Percentiles rank a stretch among this genome's conserved stretches.
phyloP scores from a whole-genome alignment of 2,888 invertebrate genomes.

The Diadegma fenestrale region DNA sequence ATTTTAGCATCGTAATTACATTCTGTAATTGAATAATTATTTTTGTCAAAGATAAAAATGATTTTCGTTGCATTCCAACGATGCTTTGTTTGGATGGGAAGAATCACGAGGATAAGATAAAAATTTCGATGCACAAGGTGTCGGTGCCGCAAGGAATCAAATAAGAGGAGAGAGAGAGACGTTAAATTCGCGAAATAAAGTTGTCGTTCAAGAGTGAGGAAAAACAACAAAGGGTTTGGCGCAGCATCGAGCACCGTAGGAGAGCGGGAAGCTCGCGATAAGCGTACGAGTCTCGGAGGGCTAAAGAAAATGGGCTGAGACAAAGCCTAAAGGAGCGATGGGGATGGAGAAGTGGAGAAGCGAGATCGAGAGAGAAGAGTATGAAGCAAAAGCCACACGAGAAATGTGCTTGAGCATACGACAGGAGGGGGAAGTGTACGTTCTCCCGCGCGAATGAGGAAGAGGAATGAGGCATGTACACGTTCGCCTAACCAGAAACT shows the following conservation, averaged over 20 bases:
- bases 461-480: slow-evolving; percentile 39
- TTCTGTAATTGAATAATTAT: too few species aligned
- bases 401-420: slow-evolving; percentile 41
- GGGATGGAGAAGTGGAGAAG: not conserved
- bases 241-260: not conserved
- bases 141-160: not conserved
- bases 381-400: slow-evolving; percentile 45
- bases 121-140: not conserved
- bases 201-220: not conserved
- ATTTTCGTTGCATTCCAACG: too few species aligned
- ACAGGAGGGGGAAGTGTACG: slow-evolving; percentile 42
- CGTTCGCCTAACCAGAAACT: slow-evolving; percentile 44
- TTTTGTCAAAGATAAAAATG: too few species aligned
- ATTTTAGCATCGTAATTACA: too few species aligned
- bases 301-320: slow-evolving; percentile 13
- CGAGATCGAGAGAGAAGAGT: not conserved
- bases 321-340: slow-evolving; percentile 8
- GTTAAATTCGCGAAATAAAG: not conserved
- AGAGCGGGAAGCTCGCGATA: slow-evolving; percentile 29
- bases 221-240: not conserved
- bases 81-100: not conserved
- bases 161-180: not conserved
- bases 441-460: slow-evolving; percentile 10
- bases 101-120: not conserved
- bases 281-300: slow-evolving; percentile 3